phyloP scores from a whole-genome alignment of 2,113 vertebrate genomes.

The Prolemur simus region DNA sequence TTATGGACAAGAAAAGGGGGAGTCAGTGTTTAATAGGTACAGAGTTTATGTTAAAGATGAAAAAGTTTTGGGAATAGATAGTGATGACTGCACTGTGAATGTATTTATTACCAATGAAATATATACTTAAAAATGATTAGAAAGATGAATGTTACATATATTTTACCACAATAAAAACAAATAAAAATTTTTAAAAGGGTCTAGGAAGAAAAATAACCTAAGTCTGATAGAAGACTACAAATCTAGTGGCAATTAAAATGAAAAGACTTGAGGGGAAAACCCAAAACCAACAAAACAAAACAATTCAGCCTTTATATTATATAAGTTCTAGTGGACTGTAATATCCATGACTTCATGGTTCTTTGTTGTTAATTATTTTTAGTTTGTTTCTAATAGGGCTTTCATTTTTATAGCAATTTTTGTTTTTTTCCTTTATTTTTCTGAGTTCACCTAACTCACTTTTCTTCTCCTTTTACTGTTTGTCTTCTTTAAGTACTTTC shows the following conservation, averaged over 20 bases:
- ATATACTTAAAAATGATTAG: background rate
- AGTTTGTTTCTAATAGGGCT: background rate
- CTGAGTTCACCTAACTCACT: background rate
- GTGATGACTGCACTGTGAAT: background rate
- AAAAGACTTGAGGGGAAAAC: slow-evolving; percentile 65
- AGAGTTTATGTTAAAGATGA: background rate
- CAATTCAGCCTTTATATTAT: background rate
- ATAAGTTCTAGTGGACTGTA: background rate
- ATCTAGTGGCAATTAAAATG: slow-evolving; percentile 73
- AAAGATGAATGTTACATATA: background rate
- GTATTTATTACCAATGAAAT: background rate
- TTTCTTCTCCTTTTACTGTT: background rate
- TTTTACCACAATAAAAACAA: background rate
- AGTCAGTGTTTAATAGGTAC: background rate
- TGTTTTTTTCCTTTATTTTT: background rate
- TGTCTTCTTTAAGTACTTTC: background rate
- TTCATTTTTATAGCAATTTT: background rate
- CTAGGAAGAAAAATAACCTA: slow-evolving; percentile 66
- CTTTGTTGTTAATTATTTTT: background rate
- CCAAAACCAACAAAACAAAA: background rate
- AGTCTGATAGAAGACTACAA: slow-evolving; percentile 70
- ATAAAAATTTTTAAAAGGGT: background rate
- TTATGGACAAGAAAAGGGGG: background rate
- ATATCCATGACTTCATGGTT: background rate
- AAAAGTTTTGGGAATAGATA: background rate